A percentile compares a stretch with the other conserved stretches of the same genome.
Conservation (phyloP, 2,113 vertebrate species). For the Oxyura jamaicensis region DNA sequence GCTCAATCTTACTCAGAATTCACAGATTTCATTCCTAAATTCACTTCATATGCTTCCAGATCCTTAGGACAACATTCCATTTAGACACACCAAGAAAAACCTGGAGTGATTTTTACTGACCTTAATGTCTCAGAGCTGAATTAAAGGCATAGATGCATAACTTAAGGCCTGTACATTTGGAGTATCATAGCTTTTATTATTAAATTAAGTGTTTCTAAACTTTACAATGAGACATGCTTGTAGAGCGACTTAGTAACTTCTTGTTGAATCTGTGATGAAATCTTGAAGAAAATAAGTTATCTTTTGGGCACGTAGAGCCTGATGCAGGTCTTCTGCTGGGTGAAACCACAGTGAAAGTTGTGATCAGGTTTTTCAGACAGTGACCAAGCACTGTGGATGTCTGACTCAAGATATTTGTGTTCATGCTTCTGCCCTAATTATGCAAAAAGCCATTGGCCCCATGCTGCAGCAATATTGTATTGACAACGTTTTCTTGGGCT, state of each 20-base stretch:
- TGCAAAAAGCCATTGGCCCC: background rate
- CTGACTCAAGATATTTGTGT: background rate
- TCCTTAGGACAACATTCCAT: background rate
- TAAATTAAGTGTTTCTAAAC: background rate
- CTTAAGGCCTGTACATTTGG: background rate
- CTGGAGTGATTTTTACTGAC: constrained; percentile 10
- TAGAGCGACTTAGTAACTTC: background rate
- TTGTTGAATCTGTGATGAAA: background rate
- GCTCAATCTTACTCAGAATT: background rate
- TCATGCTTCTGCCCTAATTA: background rate
- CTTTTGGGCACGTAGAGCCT: background rate
- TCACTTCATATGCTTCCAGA: constrained; percentile 3
- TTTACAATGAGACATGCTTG: background rate
- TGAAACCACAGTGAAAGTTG: background rate
- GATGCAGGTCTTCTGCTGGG: background rate
- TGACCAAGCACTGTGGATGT: background rate
- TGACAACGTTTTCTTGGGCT: background rate
- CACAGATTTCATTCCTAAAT: background rate
- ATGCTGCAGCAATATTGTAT: background rate
- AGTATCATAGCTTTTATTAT: background rate
- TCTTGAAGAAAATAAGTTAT: background rate
- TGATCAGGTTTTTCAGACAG: background rate
- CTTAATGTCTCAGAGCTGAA: background rate
- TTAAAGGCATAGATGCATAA: constrained; percentile 11
- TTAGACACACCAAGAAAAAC: constrained; percentile 13